Evolutionary conservation across 2,888 invertebrate genomes (phyloP).

Genomic region (Oxycera nigricornis): DNA sequence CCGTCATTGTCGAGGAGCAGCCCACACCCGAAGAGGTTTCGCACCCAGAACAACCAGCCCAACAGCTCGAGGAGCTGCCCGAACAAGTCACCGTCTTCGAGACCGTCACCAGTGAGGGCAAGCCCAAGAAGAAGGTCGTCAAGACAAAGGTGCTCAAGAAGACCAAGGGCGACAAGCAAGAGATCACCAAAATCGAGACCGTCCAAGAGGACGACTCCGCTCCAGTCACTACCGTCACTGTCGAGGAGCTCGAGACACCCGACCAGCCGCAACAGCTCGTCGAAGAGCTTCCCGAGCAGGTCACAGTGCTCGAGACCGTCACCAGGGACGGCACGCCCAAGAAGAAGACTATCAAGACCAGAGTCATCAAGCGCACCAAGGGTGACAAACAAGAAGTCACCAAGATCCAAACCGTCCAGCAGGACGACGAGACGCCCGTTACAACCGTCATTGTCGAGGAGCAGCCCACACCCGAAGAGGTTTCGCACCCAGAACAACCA

Average conservation of each 20-base stretch:
- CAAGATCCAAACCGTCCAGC: constrained; percentile 53
- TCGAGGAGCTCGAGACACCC: constrained; percentile 56
- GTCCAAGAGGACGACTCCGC: constrained; percentile 57
- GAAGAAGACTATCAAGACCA: constrained; percentile 53
- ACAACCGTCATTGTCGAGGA: constrained; percentile 56
- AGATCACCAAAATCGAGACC: constrained; percentile 57
- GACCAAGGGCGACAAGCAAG: constrained; percentile 57
- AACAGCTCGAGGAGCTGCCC: constrained; percentile 45
- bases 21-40: constrained; percentile 43
- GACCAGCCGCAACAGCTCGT: constrained; percentile 48
- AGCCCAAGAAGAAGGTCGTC: constrained; percentile 54
- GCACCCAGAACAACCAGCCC: background rate
- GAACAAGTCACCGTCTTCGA: constrained; percentile 58
- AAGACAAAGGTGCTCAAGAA: constrained; percentile 54
- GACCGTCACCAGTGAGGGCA: constrained; percentile 53
- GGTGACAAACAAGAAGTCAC: constrained; percentile 53
- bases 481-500: constrained; percentile 38
- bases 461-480: constrained; percentile 43
- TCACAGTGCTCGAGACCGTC: constrained; percentile 49
- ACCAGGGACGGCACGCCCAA: constrained; percentile 55
- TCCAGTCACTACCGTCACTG: constrained; percentile 59
- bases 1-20: constrained; percentile 53
- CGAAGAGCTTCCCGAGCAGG: constrained; percentile 49
- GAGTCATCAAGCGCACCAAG: constrained; percentile 56
- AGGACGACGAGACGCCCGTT: constrained; percentile 54